Evolutionary conservation across 2,113 vertebrate genomes (phyloP).

Genomic region (Bufo gargarizans): DNA sequence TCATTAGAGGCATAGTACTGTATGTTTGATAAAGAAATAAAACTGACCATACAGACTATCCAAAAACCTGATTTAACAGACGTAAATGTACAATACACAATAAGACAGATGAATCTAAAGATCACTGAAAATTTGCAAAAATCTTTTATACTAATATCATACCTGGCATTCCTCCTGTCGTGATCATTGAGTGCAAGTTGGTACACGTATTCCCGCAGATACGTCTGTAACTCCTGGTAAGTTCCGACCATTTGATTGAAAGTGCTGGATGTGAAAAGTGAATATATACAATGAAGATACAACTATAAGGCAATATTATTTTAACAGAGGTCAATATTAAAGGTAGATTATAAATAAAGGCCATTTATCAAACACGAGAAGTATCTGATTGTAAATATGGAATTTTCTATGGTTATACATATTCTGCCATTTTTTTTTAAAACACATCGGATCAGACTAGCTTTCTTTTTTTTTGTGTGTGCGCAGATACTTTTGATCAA

Average conservation of each 20-base stretch:
- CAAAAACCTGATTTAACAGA: neutral
- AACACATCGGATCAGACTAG: too few relatives aligned
- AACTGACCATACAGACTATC: too few relatives aligned
- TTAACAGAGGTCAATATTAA: neutral
- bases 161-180: slow-evolving; percentile 72
- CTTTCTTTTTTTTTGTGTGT: too few relatives aligned
- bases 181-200: slow-evolving; percentile 75
- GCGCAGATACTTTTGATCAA: too few relatives aligned
- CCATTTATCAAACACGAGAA: too few relatives aligned
- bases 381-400: too few relatives aligned
- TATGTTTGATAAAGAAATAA: too few relatives aligned
- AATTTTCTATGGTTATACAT: too few relatives aligned
- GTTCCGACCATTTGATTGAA: slow-evolving; percentile 83
- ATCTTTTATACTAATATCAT: neutral
- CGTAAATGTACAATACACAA: neutral
- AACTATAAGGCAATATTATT: neutral
- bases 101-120: too few relatives aligned
- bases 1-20: too few relatives aligned
- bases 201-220: slow-evolving; percentile 75
- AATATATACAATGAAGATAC: neutral
- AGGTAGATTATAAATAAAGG: neutral
- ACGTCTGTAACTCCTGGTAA: slow-evolving; percentile 76
- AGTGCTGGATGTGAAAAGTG: slow-evolving; percentile 65
- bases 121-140: neutral
- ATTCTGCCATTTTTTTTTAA: too few relatives aligned